phyloP scores from a whole-genome alignment of 1,140 invertebrate species.

The Zaprionus kolodkinae region DNA sequence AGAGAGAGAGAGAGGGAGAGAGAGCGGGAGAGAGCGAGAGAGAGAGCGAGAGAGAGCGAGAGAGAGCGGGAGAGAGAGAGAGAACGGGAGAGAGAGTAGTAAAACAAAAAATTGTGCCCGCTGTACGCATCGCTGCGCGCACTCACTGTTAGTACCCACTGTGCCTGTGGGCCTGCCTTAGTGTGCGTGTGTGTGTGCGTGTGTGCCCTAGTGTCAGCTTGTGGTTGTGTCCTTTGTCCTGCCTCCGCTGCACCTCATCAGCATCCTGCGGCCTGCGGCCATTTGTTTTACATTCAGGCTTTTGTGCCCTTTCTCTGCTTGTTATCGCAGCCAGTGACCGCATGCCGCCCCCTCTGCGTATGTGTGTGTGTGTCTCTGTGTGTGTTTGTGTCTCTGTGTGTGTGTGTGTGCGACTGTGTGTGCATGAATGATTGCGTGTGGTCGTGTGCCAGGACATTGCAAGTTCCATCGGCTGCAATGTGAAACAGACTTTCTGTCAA shows the following conservation, averaged over 20 bases:
- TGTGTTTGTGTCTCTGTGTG: neutral
- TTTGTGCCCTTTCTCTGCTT: constrained; percentile 25
- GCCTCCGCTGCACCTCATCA: constrained; percentile 47
- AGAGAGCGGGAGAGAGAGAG: no score
- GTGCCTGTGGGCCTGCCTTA: constrained; percentile 2
- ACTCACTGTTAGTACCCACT: constrained; percentile 7
- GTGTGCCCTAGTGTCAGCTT: constrained; percentile 23
- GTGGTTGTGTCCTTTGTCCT: constrained; percentile 4
- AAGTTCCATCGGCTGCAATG: neutral
- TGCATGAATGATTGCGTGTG: constrained; percentile 4
- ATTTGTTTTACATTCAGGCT: constrained; percentile 56
- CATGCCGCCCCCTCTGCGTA: neutral
- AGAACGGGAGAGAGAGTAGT: neutral
- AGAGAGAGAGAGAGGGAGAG: no score
- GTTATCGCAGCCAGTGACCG: constrained; percentile 26
- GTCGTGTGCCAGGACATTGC: constrained; percentile 1
- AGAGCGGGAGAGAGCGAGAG: no score
- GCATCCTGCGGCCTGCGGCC: constrained; percentile 29
- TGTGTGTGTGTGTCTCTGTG: neutral
- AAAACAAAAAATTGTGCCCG: constrained; percentile 6
- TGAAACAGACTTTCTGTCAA: neutral
- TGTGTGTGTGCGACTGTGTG: neutral
- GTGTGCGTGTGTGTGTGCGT: constrained; percentile 14
- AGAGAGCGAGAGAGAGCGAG: no score
- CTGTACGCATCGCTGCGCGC: neutral